Conservation (phyloP, 2,797 vertebrate species). For the Dipus sagitta region DNA sequence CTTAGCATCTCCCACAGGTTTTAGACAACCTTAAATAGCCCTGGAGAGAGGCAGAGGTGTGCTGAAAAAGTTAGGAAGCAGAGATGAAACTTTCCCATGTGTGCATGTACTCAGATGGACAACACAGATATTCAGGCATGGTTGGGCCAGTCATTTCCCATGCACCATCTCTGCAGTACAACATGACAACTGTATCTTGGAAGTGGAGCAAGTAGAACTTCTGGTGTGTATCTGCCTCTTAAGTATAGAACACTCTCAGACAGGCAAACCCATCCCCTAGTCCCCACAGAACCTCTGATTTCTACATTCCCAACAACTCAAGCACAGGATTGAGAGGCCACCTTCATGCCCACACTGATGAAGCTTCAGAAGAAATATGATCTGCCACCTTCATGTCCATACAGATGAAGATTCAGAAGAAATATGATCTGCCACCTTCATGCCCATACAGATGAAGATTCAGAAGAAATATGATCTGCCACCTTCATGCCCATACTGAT, state of each 20-base stretch:
- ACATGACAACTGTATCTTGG: background rate
- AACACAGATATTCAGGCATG: background rate
- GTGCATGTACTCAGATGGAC: background rate
- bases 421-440: background rate
- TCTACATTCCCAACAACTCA: rapidly evolving
- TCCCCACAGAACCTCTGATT: rapidly evolving
- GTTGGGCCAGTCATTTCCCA: background rate
- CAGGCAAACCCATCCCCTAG: background rate
- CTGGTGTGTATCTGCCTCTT: background rate
- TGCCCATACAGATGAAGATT: rapidly evolving
- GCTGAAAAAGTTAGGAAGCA: background rate
- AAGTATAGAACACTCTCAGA: background rate
- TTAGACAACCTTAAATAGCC: background rate
- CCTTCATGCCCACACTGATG: too few species aligned
- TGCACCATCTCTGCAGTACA: rapidly evolving
- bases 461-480: background rate
- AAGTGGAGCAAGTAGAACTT: background rate
- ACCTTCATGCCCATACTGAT: background rate
- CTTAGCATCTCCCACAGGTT: too few species aligned
- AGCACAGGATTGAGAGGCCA: background rate
- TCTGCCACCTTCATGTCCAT: too few species aligned
- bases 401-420: background rate
- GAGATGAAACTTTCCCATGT: rapidly evolving
- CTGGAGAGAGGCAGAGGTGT: background rate
- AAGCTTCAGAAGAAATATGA: too few species aligned